phyloP scores from a whole-genome alignment of 2,797 vertebrate genomes.

The Tragelaphus oryx region DNA sequence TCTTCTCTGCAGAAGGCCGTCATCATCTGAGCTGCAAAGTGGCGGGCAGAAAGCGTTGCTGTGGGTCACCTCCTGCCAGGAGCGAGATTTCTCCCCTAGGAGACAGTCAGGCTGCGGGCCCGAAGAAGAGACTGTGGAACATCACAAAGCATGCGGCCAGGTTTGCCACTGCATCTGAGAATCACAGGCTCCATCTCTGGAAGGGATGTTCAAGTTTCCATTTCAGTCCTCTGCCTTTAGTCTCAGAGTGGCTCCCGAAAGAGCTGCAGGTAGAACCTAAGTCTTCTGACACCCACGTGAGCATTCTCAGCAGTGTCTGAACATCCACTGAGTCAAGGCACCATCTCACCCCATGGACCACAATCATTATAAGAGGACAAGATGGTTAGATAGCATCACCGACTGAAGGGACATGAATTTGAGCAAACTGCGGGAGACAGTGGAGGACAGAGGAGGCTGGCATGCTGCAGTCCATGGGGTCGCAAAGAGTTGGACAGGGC shows the following conservation, averaged over 20 bases:
- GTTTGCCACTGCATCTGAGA: neutral
- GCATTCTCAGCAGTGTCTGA: rapidly evolving
- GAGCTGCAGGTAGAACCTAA: rapidly evolving
- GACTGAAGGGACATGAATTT: neutral
- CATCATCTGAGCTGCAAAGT: neutral
- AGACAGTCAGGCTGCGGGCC: neutral
- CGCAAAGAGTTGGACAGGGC: neutral
- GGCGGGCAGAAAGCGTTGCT: rapidly evolving
- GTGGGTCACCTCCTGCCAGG: rapidly evolving
- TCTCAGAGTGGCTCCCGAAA: neutral
- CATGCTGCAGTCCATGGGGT: neutral
- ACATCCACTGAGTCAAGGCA: rapidly evolving
- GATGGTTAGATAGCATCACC: neutral
- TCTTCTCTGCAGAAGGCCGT: rapidly evolving
- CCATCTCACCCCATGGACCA: no score
- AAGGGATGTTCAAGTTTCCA: neutral
- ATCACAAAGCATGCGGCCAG: rapidly evolving
- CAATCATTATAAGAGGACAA: rapidly evolving
- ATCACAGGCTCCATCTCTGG: neutral
- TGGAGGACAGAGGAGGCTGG: neutral
- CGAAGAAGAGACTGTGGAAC: rapidly evolving
- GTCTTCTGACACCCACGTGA: rapidly evolving
- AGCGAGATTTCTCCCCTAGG: rapidly evolving
- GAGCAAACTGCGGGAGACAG: neutral
- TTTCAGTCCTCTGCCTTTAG: neutral